Evolutionary conservation across 2,113 vertebrate species (phyloP), one percentile per base, ranked within the genome.

Genomic region (Lepidothrix coronata): DNA sequence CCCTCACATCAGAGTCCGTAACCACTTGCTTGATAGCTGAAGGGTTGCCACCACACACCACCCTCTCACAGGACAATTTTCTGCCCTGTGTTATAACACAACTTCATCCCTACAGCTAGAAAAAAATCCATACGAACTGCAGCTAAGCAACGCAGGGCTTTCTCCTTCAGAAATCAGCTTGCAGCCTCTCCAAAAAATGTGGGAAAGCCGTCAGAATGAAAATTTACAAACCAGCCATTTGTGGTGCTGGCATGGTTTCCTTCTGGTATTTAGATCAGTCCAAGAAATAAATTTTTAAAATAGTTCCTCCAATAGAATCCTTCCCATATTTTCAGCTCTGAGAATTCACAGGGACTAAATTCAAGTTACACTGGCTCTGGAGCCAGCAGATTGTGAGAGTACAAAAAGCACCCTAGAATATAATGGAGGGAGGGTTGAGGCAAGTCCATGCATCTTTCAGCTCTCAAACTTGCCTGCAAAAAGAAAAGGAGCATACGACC

Each of bases 171-270:
- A 93, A 87, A 88, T 37, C 18, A 70, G 78, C 71, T 91, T 79
- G 65, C 62, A 62, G 24, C 18, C 49, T 70, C 78, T 80, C 63
- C 35, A 83, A 89, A 89, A 89, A 49, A 14, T 2, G 2, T 27
- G 46, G 49, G 77, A n/a, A 92, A 92, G n/a, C 9, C 0, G 1
- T 57, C 57, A 77, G 83, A 91, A 83, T 63, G 62, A 89, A 92
- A 90, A 54, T 74, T 78, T 93, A 49, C 93, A 93, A 79, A 58
- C 31, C 81, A 85, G 66, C 17, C 89, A 79, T 85, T 85, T 91
- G 75, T 70, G 72, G 72, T 5, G 15, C 85, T 93, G 62, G 85
- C 71, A 62, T 58, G 43, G 33, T 82, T 94, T 85, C 44, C 51
- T 62, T 59, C 74, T 73, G 71, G 54, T 46, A 76, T 79, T 91